phyloP scores from a whole-genome alignment of 2,888 invertebrate genomes.

The Rhagium mordax region DNA sequence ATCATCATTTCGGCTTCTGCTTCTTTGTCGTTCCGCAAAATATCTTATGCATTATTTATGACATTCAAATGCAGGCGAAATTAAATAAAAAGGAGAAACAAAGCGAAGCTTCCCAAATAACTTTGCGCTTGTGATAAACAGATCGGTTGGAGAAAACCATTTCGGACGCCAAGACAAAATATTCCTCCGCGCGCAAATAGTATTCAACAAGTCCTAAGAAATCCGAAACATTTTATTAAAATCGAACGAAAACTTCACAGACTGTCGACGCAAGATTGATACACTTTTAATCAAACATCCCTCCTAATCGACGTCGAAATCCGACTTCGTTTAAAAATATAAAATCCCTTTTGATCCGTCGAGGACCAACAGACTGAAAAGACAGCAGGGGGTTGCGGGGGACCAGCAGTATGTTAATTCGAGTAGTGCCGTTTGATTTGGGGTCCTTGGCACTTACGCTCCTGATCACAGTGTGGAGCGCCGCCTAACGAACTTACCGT shows the following conservation, averaged over 20 bases:
- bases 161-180: too few species aligned
- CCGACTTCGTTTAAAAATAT: conserved; percentile 7
- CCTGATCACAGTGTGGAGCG: neutral
- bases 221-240: neutral
- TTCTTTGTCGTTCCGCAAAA: conserved; percentile 13
- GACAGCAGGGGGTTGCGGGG: neutral
- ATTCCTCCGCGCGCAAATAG: too few species aligned
- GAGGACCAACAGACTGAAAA: neutral
- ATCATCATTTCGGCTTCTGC: conserved; percentile 30
- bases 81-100: conserved; percentile 41
- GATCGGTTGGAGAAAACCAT: neutral
- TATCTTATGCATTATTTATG: conserved; percentile 42
- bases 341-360: conserved; percentile 9
- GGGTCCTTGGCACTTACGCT: neutral
- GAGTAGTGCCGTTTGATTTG: conserved; percentile 33
- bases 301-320: neutral
- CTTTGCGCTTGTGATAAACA: conserved; percentile 4
- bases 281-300: neutral
- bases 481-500: neutral
- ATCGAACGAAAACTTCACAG: neutral
- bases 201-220: neutral
- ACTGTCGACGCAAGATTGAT: neutral
- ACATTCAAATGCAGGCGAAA: conserved; percentile 36
- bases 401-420: conserved; percentile 36
- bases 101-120: conserved; percentile 32